Evolutionary conservation across 1,140 invertebrate species (phyloP).

Genomic region (Oscheius sp.): DNA sequence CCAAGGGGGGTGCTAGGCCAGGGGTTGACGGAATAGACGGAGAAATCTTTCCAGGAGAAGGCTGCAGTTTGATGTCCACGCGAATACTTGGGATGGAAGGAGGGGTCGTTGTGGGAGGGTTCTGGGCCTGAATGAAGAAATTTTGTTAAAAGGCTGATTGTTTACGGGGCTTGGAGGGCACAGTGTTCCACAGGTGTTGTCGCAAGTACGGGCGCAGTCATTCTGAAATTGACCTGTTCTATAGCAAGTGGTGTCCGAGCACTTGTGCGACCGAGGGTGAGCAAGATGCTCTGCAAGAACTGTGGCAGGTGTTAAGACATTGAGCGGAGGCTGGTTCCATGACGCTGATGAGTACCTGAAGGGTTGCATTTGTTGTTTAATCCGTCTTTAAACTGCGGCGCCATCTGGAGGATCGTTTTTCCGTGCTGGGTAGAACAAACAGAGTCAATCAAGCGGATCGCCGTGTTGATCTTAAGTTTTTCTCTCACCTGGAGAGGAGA

Average conservation of each 20-base stretch:
- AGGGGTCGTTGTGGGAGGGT: background rate
- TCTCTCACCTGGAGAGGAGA: background rate
- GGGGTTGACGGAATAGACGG: background rate
- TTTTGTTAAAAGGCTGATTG: background rate
- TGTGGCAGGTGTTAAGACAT: background rate
- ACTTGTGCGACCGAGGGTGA: too few species aligned
- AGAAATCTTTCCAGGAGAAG: too few species aligned
- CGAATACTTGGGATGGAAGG: background rate
- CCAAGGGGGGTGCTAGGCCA: background rate
- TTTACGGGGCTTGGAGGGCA: background rate
- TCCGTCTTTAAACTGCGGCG: too few species aligned
- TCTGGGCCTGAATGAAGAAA: background rate
- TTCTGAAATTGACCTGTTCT: too few species aligned
- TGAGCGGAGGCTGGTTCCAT: background rate
- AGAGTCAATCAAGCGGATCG: background rate
- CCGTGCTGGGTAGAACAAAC: background rate
- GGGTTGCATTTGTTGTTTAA: too few species aligned
- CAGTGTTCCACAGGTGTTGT: background rate
- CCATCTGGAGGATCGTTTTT: background rate
- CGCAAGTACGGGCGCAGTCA: background rate
- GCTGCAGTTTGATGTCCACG: background rate
- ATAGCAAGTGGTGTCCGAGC: background rate
- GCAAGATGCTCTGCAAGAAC: background rate
- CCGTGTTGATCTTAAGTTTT: constrained; percentile 5
- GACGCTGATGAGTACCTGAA: background rate